Conservation (phyloP, 2,888 invertebrate species). For the Lasioglossum marginatum region DNA sequence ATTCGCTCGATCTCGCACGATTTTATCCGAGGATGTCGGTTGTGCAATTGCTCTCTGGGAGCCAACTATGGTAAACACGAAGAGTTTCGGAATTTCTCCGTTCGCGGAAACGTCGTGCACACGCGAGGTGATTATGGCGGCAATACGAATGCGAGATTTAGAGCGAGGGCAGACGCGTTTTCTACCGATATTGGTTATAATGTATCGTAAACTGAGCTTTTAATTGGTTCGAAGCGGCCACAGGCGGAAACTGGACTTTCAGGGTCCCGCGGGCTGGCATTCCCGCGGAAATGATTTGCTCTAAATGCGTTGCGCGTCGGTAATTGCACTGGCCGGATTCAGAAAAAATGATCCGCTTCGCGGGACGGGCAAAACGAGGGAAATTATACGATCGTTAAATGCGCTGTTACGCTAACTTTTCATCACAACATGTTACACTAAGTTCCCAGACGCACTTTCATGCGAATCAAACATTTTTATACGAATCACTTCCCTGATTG, state of each 20-base stretch:
- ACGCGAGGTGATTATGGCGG: conserved; percentile 18
- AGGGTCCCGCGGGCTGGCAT: background rate
- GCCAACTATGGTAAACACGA: background rate
- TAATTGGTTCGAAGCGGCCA: background rate
- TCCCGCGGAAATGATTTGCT: background rate
- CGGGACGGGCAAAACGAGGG: background rate
- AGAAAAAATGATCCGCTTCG: background rate
- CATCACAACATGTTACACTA: background rate
- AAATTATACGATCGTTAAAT: background rate
- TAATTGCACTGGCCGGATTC: background rate
- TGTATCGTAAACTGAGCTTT: conserved; percentile 9
- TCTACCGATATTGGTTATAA: conserved; percentile 7
- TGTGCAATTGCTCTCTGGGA: conserved; percentile 1
- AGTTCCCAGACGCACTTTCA: background rate
- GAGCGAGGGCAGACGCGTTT: conserved; percentile 16
- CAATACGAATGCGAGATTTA: conserved; percentile 20
- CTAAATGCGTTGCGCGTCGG: background rate
- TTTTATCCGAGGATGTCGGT: background rate
- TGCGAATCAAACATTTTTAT: background rate
- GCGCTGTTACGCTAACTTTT: background rate
- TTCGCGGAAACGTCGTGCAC: conserved; percentile 16
- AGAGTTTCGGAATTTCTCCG: conserved; percentile 1
- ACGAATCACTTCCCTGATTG: background rate
- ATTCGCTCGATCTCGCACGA: background rate
- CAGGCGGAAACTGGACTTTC: background rate